A percentile compares a stretch with the other conserved stretches of the same genome.
phyloP scores from a whole-genome alignment of 2,888 invertebrate species.

The Nomada fabriciana region DNA sequence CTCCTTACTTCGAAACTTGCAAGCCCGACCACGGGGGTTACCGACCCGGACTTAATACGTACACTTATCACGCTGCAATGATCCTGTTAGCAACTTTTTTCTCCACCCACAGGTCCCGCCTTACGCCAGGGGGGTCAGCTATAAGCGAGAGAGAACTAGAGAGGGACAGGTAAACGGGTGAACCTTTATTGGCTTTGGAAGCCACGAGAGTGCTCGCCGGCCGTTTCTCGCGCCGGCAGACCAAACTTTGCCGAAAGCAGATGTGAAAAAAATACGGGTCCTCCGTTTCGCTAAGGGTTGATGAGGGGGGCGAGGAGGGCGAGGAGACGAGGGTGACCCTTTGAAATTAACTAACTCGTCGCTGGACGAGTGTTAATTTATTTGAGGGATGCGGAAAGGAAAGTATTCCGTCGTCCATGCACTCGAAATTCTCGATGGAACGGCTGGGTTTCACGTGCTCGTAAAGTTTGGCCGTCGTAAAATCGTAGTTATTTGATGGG shows the following conservation, averaged over 20 bases:
- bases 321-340: background rate
- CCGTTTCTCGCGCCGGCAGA: conserved; percentile 23
- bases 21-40: conserved; percentile 49
- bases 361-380: conserved; percentile 24
- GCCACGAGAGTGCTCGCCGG: conserved; percentile 68
- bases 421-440: background rate
- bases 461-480: too few species aligned
- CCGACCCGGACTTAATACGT: conserved; percentile 73
- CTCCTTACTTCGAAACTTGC: conserved; percentile 38
- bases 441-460: background rate
- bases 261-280: conserved; percentile 9
- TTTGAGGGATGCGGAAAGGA: background rate
- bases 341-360: conserved; percentile 19
- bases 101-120: conserved; percentile 20
- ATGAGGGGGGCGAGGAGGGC: too few species aligned
- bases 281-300: background rate
- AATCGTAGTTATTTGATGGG: too few species aligned
- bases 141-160: conserved; percentile 22
- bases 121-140: background rate
- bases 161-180: conserved; percentile 70
- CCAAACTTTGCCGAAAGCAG: conserved; percentile 32
- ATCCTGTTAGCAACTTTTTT: conserved; percentile 73
- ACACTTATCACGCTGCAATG: conserved; percentile 75
- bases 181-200: conserved; percentile 80
- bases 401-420: background rate